phyloP scores from a whole-genome alignment of 37 sponge, comb jelly and placozoan species.

The Mnemiopsis leidyi region DNA sequence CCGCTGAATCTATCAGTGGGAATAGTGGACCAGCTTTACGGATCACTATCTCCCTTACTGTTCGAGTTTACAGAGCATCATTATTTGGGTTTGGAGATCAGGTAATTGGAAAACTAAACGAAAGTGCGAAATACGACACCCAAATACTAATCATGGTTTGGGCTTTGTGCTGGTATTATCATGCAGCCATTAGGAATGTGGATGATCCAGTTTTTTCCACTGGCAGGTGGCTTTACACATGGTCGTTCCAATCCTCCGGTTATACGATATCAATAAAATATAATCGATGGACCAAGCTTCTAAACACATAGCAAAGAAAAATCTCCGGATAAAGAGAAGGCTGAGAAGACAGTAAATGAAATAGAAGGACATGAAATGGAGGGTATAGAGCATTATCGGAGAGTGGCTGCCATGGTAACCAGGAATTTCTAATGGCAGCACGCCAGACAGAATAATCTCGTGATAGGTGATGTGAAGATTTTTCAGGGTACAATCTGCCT shows the following conservation, averaged over 20 bases:
- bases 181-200: no score
- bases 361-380: background rate
- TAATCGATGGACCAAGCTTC: no score
- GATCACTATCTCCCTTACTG: background rate
- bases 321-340: conserved; percentile 26
- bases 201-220: no score
- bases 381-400: background rate
- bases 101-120: background rate
- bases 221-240: no score
- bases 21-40: background rate
- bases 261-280: no score
- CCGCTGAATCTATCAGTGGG: background rate
- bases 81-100: background rate
- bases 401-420: conserved; percentile 9
- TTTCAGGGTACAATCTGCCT: background rate
- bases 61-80: background rate
- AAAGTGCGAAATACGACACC: background rate
- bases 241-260: no score
- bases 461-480: background rate
- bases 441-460: background rate
- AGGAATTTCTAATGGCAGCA: background rate
- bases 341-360: background rate
- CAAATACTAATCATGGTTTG: no score
- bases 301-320: no score
- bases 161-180: no score